phyloP scores from a whole-genome alignment of 2,113 vertebrate genomes.

The Varanus komodoensis region DNA sequence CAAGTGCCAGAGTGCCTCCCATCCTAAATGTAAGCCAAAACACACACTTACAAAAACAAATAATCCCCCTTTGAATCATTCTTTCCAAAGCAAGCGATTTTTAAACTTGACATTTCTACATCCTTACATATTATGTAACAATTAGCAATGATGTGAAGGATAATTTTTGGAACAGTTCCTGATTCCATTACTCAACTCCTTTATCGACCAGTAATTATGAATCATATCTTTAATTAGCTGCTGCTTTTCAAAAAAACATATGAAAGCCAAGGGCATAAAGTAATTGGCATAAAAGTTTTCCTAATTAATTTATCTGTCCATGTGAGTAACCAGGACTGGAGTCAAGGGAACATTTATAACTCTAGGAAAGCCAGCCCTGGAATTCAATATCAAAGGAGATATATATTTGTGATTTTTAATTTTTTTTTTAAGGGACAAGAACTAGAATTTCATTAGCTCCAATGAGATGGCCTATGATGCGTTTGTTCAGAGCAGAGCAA shows the following conservation, averaged over 20 bases:
- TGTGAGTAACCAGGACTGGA: slow-evolving; percentile 88
- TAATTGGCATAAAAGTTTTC: slow-evolving; percentile 94
- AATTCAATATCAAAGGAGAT: slow-evolving; percentile 82
- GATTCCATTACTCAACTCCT: slow-evolving; percentile 87
- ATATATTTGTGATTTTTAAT: slow-evolving; percentile 57
- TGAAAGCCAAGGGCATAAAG: slow-evolving; percentile 91
- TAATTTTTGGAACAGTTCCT: slow-evolving; percentile 88
- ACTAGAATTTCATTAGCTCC: slow-evolving; percentile 83
- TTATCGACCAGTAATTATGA: slow-evolving; percentile 89
- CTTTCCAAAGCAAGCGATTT: slow-evolving; percentile 81
- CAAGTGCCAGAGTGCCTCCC: no score
- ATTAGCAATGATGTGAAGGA: slow-evolving; percentile 86
- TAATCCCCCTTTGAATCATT: slow-evolving; percentile 65
- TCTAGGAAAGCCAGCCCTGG: slow-evolving; percentile 84
- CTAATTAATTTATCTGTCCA: slow-evolving; percentile 96
- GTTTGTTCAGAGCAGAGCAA: slow-evolving; percentile 78
- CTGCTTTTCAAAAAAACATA: slow-evolving; percentile 89
- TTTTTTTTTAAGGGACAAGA: slow-evolving; percentile 73
- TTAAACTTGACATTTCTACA: slow-evolving; percentile 80
- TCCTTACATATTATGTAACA: slow-evolving; percentile 87
- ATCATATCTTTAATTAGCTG: slow-evolving; percentile 92
- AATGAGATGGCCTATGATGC: slow-evolving; percentile 75
- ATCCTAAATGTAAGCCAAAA: background rate
- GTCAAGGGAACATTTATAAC: slow-evolving; percentile 91
- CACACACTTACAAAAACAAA: slow-evolving; percentile 35